Conservation (phyloP, 2,797 vertebrate species). For the Calcarius lapponicus region DNA sequence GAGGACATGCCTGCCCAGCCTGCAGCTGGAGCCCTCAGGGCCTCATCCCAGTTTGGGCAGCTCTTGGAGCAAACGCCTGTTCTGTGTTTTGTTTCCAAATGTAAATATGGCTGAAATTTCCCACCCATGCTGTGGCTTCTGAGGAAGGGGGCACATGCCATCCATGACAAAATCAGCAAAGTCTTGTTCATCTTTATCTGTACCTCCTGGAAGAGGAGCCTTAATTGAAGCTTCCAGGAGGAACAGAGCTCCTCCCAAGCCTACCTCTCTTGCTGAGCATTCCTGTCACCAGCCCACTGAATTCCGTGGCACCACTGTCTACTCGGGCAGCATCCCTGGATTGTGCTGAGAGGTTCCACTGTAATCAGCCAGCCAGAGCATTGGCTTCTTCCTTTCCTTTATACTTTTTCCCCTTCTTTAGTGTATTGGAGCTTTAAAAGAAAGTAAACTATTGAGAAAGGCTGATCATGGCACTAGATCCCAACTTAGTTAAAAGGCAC, state of each 20-base stretch:
- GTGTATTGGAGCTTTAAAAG: neutral
- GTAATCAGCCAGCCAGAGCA: rapidly evolving
- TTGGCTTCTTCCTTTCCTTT: neutral
- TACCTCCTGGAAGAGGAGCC: neutral
- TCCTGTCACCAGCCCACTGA: neutral
- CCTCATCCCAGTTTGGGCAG: neutral
- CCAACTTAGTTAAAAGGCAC: neutral
- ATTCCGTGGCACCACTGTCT: rapidly evolving
- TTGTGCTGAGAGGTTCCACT: neutral
- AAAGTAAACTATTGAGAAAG: constrained; percentile 1
- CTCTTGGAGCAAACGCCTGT: rapidly evolving
- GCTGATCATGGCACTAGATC: neutral
- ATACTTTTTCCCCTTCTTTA: neutral
- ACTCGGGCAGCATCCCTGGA: neutral
- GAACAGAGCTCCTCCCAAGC: neutral
- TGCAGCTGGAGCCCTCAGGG: neutral
- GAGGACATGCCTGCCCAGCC: neutral
- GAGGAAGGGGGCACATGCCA: neutral
- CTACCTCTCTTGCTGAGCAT: rapidly evolving
- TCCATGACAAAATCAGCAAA: neutral
- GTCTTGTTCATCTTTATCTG: rapidly evolving
- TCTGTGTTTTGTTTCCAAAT: neutral
- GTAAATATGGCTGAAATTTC: neutral
- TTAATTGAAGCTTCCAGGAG: neutral
- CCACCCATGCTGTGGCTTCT: rapidly evolving